Conservation (phyloP, 2,797 vertebrate genomes). For the Dermochelys coriacea region DNA sequence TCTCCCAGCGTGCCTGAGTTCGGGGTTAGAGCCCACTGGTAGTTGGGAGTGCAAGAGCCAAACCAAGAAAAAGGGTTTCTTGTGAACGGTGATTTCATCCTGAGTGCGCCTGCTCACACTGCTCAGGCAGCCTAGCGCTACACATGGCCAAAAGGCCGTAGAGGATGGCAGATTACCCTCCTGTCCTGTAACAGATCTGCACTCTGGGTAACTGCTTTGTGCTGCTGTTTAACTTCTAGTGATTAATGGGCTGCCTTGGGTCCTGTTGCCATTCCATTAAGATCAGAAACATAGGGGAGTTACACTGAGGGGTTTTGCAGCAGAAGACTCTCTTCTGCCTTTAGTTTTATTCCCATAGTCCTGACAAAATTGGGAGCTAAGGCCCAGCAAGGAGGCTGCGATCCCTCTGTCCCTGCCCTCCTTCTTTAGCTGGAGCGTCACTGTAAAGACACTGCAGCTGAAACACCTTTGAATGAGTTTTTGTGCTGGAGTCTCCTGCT, state of each 20-base stretch:
- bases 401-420: background rate
- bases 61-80: constrained; percentile 50
- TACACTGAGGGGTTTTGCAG: constrained; percentile 41
- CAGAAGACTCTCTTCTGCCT: constrained; percentile 14
- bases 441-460: background rate
- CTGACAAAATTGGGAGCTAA: background rate
- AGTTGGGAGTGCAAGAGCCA: background rate
- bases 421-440: background rate
- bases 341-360: constrained; percentile 2
- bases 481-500: background rate
- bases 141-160: constrained; percentile 21
- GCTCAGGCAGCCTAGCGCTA: constrained; percentile 26
- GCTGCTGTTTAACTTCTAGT: constrained; percentile 73
- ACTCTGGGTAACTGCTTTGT: constrained; percentile 42
- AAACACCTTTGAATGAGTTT: background rate
- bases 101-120: background rate
- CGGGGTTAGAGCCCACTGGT: background rate
- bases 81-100: constrained; percentile 59
- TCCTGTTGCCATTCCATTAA: constrained; percentile 75
- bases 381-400: background rate
- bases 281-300: constrained; percentile 64
- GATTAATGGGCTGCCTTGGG: constrained; percentile 69
- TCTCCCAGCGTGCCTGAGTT: background rate
- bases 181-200: constrained; percentile 32
- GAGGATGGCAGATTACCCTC: constrained; percentile 35